phyloP scores from a whole-genome alignment of 2,888 invertebrate genomes.

The Acrobasis consociella region DNA sequence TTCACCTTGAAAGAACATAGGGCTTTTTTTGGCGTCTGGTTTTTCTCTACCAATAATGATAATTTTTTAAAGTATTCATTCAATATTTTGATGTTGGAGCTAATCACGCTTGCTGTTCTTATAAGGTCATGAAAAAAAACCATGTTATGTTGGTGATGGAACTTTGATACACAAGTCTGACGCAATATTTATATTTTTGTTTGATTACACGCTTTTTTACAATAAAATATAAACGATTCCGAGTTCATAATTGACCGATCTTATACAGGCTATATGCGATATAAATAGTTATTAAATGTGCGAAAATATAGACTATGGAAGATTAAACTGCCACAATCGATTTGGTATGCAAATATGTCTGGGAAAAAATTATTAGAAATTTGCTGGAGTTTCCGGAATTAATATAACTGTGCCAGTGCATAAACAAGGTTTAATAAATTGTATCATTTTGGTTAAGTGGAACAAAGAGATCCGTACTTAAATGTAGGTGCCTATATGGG shows the following conservation, averaged over 20 bases:
- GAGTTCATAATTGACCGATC: background rate
- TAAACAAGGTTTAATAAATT: too few relatives aligned
- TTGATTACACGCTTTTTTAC: background rate
- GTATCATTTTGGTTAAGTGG: too few relatives aligned
- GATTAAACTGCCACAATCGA: background rate
- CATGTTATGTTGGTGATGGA: slow-evolving; percentile 55
- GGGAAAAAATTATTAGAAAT: background rate
- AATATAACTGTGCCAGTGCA: too few relatives aligned
- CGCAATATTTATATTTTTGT: slow-evolving; percentile 49
- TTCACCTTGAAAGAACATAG: slow-evolving; percentile 74
- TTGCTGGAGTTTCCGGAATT: background rate
- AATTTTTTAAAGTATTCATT: slow-evolving; percentile 72
- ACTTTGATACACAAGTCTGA: slow-evolving; percentile 57
- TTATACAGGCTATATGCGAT: background rate
- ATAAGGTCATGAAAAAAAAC: slow-evolving; percentile 51
- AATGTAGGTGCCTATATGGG: too few relatives aligned
- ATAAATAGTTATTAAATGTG: background rate
- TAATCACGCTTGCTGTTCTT: slow-evolving; percentile 68
- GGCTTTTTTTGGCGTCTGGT: slow-evolving; percentile 66
- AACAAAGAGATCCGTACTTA: too few relatives aligned
- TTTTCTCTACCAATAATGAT: slow-evolving; percentile 69
- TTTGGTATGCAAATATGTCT: background rate
- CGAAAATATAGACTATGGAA: background rate
- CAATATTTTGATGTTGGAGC: slow-evolving; percentile 67
- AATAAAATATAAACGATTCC: background rate